Base-by-base conservation (phyloP, 2,888 invertebrate genomes). In the Chrysolina oricalcia region DNA sequence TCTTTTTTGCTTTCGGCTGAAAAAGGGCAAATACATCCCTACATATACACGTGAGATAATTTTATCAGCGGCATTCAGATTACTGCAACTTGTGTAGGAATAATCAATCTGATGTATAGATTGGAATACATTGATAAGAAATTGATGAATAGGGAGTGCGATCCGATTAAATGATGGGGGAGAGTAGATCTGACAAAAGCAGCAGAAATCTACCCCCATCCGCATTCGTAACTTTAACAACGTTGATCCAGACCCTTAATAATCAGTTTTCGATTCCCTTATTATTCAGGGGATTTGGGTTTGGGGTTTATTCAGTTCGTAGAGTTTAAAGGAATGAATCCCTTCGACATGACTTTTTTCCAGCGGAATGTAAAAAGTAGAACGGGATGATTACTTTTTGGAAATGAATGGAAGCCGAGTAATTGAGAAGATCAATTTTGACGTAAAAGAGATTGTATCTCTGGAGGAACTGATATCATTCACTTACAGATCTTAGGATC, bases 261-360 rank as follows among this genome's bases (percentile, higher is more conserved):
- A 85, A 85, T 84, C 82, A 84, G 81, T 83, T 84, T 83, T 84
- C 83, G 82, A 83, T 83, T 82, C 83, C 80, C 83, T 83, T 84
- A 85, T 85, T 84, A 85, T 82, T 81, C 78, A 67, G 74, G 77
- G 79, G 73, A 77, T 78, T 75, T 76, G 78, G 81, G 75, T 78
- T 75, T 48, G 66, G 72, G 74, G 67, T 43, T 77, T 56, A 59
- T 67, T 62, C 48, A 50, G 62, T 70, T 74, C 53, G 62, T 35
- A 67, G 63, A 70, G 50, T 76, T 67, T 23, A 19, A 40, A 68
- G n/a, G 40, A 68, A 68, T 48, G 40, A 68, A 53, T 50, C 53
- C 27, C 59, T 59, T 35, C 11, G 56, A 27, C 40, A 19, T 21
- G 13, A 40, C 15, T 67, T 48, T 40, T 53, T 53, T 50, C 35